phyloP scores from a whole-genome alignment of 1,140 invertebrate species.

The Trialeurodes vaporariorum region DNA sequence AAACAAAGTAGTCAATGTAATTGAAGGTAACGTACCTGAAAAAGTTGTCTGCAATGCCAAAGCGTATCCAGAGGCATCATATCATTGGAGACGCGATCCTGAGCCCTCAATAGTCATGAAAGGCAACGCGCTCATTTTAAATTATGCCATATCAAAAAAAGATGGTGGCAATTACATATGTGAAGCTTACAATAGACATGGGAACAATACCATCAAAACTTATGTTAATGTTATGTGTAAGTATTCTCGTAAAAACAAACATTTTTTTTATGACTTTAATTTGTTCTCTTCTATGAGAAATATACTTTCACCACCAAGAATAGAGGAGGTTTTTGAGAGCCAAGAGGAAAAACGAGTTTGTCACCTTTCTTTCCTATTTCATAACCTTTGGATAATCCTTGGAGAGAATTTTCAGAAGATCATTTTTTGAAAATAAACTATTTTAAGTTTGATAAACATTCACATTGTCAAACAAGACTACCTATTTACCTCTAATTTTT shows the following conservation, averaged over 20 bases:
- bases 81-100: constrained; percentile 49
- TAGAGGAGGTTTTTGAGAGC: too few relatives aligned
- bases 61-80: constrained; percentile 55
- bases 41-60: constrained; percentile 63
- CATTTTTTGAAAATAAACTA: too few relatives aligned
- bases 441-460: too few relatives aligned
- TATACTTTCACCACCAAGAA: too few relatives aligned
- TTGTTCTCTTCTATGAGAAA: too few relatives aligned
- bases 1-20: constrained; percentile 54
- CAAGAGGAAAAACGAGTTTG: too few relatives aligned
- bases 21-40: constrained; percentile 59
- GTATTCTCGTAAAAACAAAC: too few relatives aligned
- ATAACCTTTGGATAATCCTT: too few relatives aligned
- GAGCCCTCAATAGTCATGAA: constrained; percentile 31
- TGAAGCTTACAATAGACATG: constrained; percentile 63
- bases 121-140: constrained; percentile 42
- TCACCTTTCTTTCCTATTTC: too few relatives aligned
- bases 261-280: not conserved
- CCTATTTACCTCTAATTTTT: too few relatives aligned
- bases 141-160: constrained; percentile 43
- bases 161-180: constrained; percentile 61
- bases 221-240: constrained; percentile 70
- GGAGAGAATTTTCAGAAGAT: too few relatives aligned
- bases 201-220: constrained; percentile 47
- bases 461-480: too few relatives aligned